Conservation (phyloP, 2,113 vertebrate genomes). For the Prionailurus bengalensis region DNA sequence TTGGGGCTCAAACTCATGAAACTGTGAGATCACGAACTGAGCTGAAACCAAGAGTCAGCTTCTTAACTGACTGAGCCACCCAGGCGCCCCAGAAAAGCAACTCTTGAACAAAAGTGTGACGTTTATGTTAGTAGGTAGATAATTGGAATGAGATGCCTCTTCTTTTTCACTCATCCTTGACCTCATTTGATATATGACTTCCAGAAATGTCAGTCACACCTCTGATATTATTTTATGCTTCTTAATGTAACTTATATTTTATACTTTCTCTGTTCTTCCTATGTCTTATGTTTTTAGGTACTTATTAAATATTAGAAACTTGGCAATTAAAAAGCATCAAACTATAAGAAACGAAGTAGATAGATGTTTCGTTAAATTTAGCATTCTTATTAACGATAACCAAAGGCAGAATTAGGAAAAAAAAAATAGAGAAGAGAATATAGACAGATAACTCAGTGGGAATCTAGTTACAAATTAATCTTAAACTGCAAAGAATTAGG, state of each 20-base stretch:
- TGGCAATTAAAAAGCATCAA: background rate
- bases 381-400: background rate
- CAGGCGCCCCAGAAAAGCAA: background rate
- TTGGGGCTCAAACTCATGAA: no score
- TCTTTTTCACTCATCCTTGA: background rate
- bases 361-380: background rate
- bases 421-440: background rate
- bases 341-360: background rate
- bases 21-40: no score
- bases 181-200: constrained; percentile 9
- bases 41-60: no score
- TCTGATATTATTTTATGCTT: constrained; percentile 30
- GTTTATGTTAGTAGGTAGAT: background rate
- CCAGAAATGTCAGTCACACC: background rate
- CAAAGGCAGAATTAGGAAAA: background rate
- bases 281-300: background rate
- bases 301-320: constrained; percentile 18
- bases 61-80: no score
- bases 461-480: background rate
- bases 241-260: background rate
- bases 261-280: constrained; percentile 9
- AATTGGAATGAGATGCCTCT: background rate
- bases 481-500: background rate
- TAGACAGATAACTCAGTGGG: background rate
- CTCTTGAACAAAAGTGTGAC: background rate